These are phyloP conservation scores for Gracilinanus agilis DNA, from an alignment of 2,113 vertebrate genomes.

Conservation along the genomic window DNA sequence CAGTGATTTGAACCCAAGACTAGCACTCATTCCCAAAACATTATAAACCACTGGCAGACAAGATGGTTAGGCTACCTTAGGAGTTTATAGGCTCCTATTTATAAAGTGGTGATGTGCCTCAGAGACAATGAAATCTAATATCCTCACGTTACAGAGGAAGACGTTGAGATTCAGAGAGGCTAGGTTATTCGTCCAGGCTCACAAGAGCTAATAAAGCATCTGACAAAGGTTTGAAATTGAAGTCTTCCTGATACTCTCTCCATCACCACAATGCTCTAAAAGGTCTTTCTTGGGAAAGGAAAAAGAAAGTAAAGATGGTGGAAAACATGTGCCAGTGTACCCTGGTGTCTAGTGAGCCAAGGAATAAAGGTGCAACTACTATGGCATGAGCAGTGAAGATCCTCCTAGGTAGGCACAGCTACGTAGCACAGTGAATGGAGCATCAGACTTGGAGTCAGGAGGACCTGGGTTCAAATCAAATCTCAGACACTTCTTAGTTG, in stretches of 20 bases:
- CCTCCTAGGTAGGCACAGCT: neutral
- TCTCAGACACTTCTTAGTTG: too few species aligned
- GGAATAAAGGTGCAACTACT: slow-evolving; percentile 17
- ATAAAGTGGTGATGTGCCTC: neutral
- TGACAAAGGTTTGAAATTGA: neutral
- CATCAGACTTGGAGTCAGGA: neutral
- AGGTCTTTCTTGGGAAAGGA: neutral
- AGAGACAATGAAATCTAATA: neutral
- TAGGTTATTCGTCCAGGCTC: neutral
- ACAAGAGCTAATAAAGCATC: neutral
- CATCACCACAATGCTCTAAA: neutral
- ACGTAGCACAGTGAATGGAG: too few species aligned
- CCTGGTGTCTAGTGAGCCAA: slow-evolving; percentile 13
- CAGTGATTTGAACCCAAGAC: neutral
- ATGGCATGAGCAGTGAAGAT: neutral
- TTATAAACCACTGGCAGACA: neutral
- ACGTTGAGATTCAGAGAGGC: neutral
- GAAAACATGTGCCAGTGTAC: neutral
- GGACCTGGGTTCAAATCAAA: neutral
- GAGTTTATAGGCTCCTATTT: slow-evolving; percentile 20
- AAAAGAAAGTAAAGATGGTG: neutral
- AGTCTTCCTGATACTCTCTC: neutral
- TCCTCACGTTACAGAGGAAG: neutral
- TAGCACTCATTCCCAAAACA: slow-evolving; percentile 13
- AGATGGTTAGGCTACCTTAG: slow-evolving; percentile 27